phyloP scores from a whole-genome alignment of 2,888 invertebrate species.

The Rhabditoides inermis region DNA sequence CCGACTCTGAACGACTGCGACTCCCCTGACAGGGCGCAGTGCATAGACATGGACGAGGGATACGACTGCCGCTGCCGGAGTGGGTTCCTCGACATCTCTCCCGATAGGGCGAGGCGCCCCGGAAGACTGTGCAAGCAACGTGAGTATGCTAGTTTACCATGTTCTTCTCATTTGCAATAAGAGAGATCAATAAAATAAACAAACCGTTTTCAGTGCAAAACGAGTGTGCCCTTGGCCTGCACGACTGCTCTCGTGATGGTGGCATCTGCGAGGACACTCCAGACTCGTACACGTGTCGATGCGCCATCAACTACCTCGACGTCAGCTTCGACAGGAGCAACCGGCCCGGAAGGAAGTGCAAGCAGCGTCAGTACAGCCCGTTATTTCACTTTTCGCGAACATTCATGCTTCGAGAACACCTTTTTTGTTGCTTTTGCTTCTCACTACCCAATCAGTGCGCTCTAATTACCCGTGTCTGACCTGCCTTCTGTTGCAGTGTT shows the following conservation, averaged over 20 bases:
- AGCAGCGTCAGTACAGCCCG: slow-evolving; percentile 25
- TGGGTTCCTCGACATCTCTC: slow-evolving; percentile 50
- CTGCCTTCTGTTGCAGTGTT: slow-evolving; percentile 63
- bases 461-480: neutral
- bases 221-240: slow-evolving; percentile 37
- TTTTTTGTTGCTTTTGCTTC: neutral
- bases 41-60: slow-evolving; percentile 49
- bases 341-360: slow-evolving; percentile 51
- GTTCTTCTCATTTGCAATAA: too few species aligned
- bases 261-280: slow-evolving; percentile 52
- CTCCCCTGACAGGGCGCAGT: slow-evolving; percentile 41
- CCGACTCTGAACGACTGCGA: slow-evolving; percentile 47
- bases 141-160: slow-evolving; percentile 12
- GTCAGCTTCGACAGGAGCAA: slow-evolving; percentile 46
- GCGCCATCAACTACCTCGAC: slow-evolving; percentile 49
- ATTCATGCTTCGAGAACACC: too few species aligned
- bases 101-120: slow-evolving; percentile 36
- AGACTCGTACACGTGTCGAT: slow-evolving; percentile 48
- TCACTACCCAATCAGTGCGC: neutral
- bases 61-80: slow-evolving; percentile 39
- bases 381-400: too few species aligned
- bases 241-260: slow-evolving; percentile 43
- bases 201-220: slow-evolving; percentile 36
- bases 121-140: slow-evolving; percentile 49
- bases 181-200: neutral